phyloP scores from a whole-genome alignment of 1,140 invertebrate genomes.

The Tribolium madens region DNA sequence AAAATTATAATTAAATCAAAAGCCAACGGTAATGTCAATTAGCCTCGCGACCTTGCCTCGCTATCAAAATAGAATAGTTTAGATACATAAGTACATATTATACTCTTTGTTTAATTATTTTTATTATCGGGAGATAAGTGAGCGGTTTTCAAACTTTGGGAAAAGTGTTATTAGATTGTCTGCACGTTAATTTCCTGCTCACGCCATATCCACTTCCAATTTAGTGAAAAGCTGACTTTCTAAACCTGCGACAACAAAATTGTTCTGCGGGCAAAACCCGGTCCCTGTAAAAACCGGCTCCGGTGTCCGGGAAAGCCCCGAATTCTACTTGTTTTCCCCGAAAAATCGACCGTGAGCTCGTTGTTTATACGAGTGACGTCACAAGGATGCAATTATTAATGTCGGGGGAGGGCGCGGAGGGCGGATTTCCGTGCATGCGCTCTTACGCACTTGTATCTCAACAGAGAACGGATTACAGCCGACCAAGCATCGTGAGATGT shows the following conservation, averaged over 20 bases:
- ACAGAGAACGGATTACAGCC: constrained; percentile 35
- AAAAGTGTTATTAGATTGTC: background rate
- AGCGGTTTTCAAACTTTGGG: background rate
- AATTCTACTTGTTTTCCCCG: background rate
- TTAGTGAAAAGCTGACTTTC: background rate
- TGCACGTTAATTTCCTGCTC: background rate
- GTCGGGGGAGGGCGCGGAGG: constrained; percentile 9
- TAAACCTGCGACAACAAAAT: background rate
- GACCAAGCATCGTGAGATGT: background rate
- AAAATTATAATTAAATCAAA: background rate
- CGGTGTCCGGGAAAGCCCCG: background rate
- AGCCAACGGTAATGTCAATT: background rate
- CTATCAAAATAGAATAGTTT: background rate
- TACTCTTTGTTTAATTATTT: background rate
- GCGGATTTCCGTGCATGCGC: constrained; percentile 48
- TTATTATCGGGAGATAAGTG: background rate
- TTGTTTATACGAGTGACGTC: constrained; percentile 62
- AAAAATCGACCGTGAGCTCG: constrained; percentile 57
- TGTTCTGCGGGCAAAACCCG: background rate
- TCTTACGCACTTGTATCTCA: constrained; percentile 24
- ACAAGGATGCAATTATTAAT: constrained; percentile 57
- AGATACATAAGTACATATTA: background rate
- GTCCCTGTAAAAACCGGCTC: too few species aligned
- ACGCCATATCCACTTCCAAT: background rate
- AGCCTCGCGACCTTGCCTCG: background rate